Evolutionary conservation across 2,797 vertebrate species (phyloP), one percentile per base, ranked within the genome.

Genomic region (Sciaenops ocellatus): DNA sequence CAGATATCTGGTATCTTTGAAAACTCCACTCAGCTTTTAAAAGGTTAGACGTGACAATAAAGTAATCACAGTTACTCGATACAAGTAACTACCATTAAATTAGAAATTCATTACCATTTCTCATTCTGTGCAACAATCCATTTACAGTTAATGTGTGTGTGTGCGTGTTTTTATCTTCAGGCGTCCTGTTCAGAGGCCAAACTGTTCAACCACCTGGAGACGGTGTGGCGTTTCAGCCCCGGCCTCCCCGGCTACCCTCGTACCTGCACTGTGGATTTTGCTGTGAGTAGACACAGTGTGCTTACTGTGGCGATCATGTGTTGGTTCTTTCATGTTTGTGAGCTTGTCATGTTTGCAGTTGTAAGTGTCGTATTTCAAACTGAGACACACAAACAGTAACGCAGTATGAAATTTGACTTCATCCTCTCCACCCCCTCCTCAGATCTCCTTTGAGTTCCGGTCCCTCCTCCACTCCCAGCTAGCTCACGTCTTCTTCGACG

Each of bases 361-460:
- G 24, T 41, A 38, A 5, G 67, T 51, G 73, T 76, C 62, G 17
- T n/a, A 54, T 66, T 67, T 76, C 60, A 60, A 15, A 22, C 9
- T 59, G 60, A 67, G 17, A 42, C n/a, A 52, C 47, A 24, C 17
- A 44, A 41, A 54, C n/a, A 11, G 13, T 46, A 16, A n/a, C 38
- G 2, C 34, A 13, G 17, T 13, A 1, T 24, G 22, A 69, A 13
- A 8, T 30, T 22, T 74, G 30, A 86, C 64, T 55, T n/a, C 2
- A 12, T 24, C 17, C 42, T 73, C 42, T 48, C 1, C 11, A 20
- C 57, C 47, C 17, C n/a, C 55, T 42, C 63, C 71, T 9, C 95
- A 99, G 98, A 94, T 98, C 91, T 98, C 98, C 79, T 99, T 99
- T 10, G 98, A 99, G 93, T 99, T 99, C 66, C 97, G 97, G 48